These are phyloP conservation scores for Chloroceryle inda DNA, from an alignment of 2,797 vertebrate species.

Conservation along the genomic window DNA sequence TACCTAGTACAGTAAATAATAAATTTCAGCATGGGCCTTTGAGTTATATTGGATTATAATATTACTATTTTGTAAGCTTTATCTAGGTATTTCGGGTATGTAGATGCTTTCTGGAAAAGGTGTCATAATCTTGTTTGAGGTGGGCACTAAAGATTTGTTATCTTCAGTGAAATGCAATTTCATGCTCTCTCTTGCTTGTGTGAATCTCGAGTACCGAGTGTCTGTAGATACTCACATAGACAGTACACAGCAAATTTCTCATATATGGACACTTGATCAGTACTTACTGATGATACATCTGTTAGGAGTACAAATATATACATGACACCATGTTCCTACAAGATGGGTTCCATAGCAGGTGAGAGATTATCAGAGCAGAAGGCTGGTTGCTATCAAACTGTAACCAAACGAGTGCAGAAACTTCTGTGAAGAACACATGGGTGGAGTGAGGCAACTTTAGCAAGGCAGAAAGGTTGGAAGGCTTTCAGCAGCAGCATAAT, in stretches of 20 bases:
- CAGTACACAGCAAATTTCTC: background rate
- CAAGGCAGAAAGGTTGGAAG: background rate
- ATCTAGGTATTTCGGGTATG: background rate
- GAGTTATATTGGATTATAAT: background rate
- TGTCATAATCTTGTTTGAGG: background rate
- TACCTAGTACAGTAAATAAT: background rate
- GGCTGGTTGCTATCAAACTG: rapidly evolving
- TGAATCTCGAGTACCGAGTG: background rate
- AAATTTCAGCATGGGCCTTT: background rate
- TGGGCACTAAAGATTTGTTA: background rate
- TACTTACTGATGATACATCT: background rate
- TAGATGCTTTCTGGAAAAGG: background rate
- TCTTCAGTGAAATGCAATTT: background rate
- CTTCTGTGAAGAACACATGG: rapidly evolving
- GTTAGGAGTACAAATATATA: background rate
- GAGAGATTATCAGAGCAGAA: background rate
- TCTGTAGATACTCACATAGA: background rate
- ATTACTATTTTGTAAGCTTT: background rate
- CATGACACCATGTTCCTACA: background rate
- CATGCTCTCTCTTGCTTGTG: rapidly evolving
- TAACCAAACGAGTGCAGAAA: background rate
- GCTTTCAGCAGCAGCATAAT: background rate
- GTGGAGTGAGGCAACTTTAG: background rate
- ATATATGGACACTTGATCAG: background rate
- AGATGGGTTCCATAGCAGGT: background rate